Evolutionary conservation across 2,113 vertebrate genomes (phyloP), one percentile per base, ranked within the genome.

Genomic region (Oreotragus oreotragus): DNA sequence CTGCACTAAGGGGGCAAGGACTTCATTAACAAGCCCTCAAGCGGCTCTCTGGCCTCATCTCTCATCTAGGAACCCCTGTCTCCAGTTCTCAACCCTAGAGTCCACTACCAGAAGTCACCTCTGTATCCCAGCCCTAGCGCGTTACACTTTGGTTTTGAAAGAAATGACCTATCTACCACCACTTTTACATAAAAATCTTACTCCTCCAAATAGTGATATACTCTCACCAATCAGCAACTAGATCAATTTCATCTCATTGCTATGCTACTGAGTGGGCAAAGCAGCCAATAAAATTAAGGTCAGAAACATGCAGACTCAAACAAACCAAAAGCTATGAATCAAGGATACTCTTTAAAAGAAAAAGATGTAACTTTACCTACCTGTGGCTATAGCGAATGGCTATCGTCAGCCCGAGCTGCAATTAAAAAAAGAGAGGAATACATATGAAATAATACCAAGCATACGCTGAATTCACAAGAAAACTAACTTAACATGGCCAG

Each of bases 351-450:
- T 51, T 93, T 85, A 45, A 92, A 83, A 93, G 45, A 51, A 62
- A 53, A 84, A 90, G 36, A 66, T n/a, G 45, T 9, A 80, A 30
- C 16, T 53, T 98, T 98, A 99, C 98, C 98, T 98, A 99, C 98
- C 98, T 99, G 98, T 99, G 98, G 94, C 99, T 99, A 30, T 98
- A 98, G 89, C 92, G 90, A 80, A 99, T 98, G 84, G 98, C 98
- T 88, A 98, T 98, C 11, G 91, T 98, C 97, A 99, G 97, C 53
- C 98, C 98, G 90, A 99, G 94, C 98, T 99, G 96, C 33, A 97
- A 97, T 92, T 70, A 94, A 91, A 94, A 85, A 93, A 57, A 96
- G 87, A 94, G 60, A 97, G 53, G 86, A 88, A 83, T 57, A 92
- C 28, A 51, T 83, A 79, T 96, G 97, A 97, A 77, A 84, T 62